Evolutionary conservation across 2,888 invertebrate species (phyloP).

Genomic region (Seira sanloemensis): DNA sequence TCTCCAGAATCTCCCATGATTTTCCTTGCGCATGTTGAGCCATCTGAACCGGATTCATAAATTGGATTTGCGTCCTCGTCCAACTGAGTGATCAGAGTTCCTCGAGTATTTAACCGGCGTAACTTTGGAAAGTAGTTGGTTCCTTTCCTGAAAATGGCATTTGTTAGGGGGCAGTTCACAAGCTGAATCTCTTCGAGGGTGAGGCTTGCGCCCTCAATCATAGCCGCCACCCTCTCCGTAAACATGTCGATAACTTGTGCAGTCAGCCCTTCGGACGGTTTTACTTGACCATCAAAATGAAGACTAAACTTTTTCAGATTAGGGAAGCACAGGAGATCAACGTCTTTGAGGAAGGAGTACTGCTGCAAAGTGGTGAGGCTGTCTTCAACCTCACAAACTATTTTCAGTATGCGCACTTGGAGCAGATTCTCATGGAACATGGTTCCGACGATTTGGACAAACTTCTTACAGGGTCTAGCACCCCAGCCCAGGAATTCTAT

Average conservation of each 20-base stretch:
- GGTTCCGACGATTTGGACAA: background rate
- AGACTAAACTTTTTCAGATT: background rate
- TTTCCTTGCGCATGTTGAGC: background rate
- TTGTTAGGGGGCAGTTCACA: conserved; percentile 30
- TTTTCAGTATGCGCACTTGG: background rate
- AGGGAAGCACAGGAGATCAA: background rate
- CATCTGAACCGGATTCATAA: background rate
- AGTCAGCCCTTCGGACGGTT: background rate
- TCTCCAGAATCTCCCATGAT: background rate
- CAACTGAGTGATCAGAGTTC: conserved; percentile 8
- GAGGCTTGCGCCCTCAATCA: conserved; percentile 12
- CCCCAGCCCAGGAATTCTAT: conserved; percentile 1
- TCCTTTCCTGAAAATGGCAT: conserved; percentile 21
- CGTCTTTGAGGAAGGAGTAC: conserved; percentile 8
- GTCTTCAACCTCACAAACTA: background rate
- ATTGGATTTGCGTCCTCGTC: conserved; percentile 25
- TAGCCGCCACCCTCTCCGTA: background rate
- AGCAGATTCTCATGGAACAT: conserved; percentile 9
- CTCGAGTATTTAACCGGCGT: conserved; percentile 5
- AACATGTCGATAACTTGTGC: background rate
- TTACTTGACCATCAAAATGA: background rate
- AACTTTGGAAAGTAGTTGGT: conserved; percentile 15
- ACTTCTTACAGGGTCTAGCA: background rate
- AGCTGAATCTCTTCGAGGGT: conserved; percentile 23
- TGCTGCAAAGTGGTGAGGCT: background rate